Percentiles rank a stretch among this genome's conserved stretches.
phyloP scores from a whole-genome alignment of 2,797 vertebrate species.

The Allobates femoralis region DNA sequence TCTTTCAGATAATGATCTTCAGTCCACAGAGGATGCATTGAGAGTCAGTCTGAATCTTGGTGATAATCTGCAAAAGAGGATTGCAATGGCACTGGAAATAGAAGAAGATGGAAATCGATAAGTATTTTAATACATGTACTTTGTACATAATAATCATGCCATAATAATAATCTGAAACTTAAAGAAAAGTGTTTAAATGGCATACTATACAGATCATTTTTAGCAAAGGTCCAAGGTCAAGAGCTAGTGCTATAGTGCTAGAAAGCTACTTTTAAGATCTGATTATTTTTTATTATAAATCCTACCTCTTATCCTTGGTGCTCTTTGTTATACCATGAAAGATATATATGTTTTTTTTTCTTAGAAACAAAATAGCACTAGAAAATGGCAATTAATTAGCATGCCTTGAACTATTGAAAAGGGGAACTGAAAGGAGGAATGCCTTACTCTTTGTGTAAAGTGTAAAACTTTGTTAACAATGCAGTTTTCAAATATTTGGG shows the following conservation, averaged over 20 bases:
- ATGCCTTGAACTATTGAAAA: constrained; percentile 72
- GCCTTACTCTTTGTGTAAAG: constrained; percentile 68
- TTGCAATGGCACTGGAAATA: no score
- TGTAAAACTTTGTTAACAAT: constrained; percentile 67
- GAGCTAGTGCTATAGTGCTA: constrained; percentile 68
- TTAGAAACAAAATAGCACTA: constrained; percentile 70
- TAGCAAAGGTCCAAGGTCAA: constrained; percentile 66
- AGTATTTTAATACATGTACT: no score
- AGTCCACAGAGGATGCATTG: no score
- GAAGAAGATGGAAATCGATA: no score
- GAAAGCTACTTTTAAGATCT: constrained; percentile 63
- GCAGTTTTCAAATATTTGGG: constrained; percentile 73
- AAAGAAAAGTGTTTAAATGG: no score
- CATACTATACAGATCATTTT: constrained; percentile 71
- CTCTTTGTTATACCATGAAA: constrained; percentile 67
- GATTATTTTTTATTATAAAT: constrained; percentile 75
- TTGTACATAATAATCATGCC: no score
- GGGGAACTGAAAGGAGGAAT: constrained; percentile 72
- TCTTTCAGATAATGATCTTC: no score
- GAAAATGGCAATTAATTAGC: constrained; percentile 78
- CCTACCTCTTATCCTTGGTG: constrained; percentile 67
- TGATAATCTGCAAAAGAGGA: no score
- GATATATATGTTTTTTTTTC: constrained; percentile 68
- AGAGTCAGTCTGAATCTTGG: no score
- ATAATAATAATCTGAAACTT: no score